Percentiles rank a stretch among this genome's conserved stretches.
These are phyloP conservation scores for Muscicapa comitata DNA, from an alignment of 2,797 vertebrate species.

Conservation along the genomic window DNA sequence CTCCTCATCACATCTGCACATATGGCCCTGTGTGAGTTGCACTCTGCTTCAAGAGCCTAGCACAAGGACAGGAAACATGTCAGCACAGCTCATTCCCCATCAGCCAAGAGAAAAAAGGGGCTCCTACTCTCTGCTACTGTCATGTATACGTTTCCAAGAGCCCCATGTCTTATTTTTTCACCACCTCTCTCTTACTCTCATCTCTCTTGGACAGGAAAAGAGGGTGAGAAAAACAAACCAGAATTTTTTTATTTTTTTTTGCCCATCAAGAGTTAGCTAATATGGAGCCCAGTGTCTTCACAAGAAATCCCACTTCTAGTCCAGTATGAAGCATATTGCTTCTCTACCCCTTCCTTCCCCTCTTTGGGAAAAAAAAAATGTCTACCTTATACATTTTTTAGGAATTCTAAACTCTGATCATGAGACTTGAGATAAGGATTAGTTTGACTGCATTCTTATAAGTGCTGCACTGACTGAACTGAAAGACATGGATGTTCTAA, in stretches of 20 bases:
- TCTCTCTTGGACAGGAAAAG: neutral
- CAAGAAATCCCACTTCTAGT: neutral
- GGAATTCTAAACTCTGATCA: neutral
- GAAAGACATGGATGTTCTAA: neutral
- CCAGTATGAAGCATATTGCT: neutral
- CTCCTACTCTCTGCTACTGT: neutral
- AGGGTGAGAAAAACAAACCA: neutral
- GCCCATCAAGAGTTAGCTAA: neutral
- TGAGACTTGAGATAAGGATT: neutral
- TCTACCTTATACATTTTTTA: fast-evolving
- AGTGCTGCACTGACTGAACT: neutral
- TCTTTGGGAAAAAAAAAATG: neutral
- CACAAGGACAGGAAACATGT: neutral
- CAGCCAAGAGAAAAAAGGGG: neutral
- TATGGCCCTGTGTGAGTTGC: constrained; percentile 77
- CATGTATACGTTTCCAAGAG: neutral
- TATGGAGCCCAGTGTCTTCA: neutral
- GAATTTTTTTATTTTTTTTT: neutral
- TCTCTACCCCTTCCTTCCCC: neutral
- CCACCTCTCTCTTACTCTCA: neutral
- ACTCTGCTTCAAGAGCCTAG: constrained; percentile 82
- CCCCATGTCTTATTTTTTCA: neutral
- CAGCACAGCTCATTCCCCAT: neutral
- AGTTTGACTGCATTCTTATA: neutral
- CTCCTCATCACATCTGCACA: constrained; percentile 75